phyloP scores from a whole-genome alignment of 2,797 vertebrate species.

The Manis pentadactyla region DNA sequence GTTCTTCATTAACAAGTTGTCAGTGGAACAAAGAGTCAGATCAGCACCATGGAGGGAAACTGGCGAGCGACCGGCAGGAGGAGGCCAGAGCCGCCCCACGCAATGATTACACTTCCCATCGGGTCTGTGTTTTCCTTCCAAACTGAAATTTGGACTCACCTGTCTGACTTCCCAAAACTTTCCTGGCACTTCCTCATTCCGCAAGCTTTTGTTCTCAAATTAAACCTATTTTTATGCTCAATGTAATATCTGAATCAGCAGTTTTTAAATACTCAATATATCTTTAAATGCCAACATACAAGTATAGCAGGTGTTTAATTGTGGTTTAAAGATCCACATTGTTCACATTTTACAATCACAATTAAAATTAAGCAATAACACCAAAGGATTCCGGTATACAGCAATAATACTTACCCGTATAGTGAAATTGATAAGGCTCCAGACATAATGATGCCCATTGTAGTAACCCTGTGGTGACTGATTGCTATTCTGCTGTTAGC shows the following conservation, averaged over 20 bases:
- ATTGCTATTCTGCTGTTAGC: slow-evolving; percentile 93
- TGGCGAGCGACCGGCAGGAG: slow-evolving; percentile 76
- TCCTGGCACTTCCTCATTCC: slow-evolving; percentile 83
- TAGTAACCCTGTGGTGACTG: slow-evolving; percentile 95
- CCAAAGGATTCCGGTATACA: slow-evolving; percentile 92
- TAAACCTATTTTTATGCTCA: slow-evolving; percentile 83
- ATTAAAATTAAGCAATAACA: slow-evolving; percentile 95
- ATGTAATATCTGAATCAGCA: slow-evolving; percentile 91
- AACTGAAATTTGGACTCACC: slow-evolving; percentile 78
- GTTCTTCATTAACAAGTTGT: slow-evolving; percentile 88
- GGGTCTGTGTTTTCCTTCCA: not conserved
- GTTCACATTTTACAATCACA: slow-evolving; percentile 94
- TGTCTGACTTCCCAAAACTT: slow-evolving; percentile 84
- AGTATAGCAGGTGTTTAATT: slow-evolving; percentile 94
- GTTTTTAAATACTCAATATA: slow-evolving; percentile 92
- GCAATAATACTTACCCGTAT: slow-evolving; percentile 91
- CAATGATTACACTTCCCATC: not conserved
- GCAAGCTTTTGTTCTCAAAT: slow-evolving; percentile 84
- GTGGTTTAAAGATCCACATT: slow-evolving; percentile 93
- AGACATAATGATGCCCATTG: slow-evolving; percentile 91
- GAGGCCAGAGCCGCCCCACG: not conserved
- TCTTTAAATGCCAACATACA: slow-evolving; percentile 92
- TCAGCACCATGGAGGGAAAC: slow-evolving; percentile 81
- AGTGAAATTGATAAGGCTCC: slow-evolving; percentile 94
- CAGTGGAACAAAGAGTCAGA: slow-evolving; percentile 85